Conservation (phyloP, 2,888 invertebrate genomes). For the Agrochola macilenta region DNA sequence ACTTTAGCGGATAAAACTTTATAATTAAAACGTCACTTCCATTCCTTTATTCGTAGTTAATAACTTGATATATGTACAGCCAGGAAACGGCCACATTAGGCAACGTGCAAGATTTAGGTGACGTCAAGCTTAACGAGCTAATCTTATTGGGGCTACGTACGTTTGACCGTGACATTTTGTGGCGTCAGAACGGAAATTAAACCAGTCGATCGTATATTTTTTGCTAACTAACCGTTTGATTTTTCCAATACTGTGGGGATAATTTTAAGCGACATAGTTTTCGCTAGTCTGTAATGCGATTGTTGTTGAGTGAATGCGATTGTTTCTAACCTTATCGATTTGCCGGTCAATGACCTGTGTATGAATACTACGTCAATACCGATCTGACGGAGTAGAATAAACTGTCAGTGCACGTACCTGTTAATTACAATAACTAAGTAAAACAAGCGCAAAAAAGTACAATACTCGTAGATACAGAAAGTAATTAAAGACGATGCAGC, state of each 20-base stretch:
- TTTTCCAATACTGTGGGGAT: background rate
- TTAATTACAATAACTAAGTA: background rate
- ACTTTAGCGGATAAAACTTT: background rate
- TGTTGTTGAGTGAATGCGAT: background rate
- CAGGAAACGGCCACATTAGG: slow-evolving; percentile 1
- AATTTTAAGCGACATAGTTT: background rate
- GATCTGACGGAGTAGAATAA: background rate
- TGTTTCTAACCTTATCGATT: background rate
- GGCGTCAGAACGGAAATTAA: slow-evolving; percentile 24
- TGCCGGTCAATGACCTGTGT: background rate
- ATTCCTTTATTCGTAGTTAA: background rate
- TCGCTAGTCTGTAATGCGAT: background rate
- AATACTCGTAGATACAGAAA: slow-evolving; percentile 31
- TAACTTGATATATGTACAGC: background rate
- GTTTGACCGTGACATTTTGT: slow-evolving; percentile 53
- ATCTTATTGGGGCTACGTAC: slow-evolving; percentile 33
- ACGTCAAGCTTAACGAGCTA: slow-evolving; percentile 42
- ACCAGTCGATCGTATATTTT: slow-evolving; percentile 4
- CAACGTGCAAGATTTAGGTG: slow-evolving; percentile 29
- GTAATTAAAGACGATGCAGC: slow-evolving; percentile 71
- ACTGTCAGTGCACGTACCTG: slow-evolving; percentile 6
- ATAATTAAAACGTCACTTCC: slow-evolving; percentile 24
- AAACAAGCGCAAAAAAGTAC: slow-evolving; percentile 2
- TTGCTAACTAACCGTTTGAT: background rate
- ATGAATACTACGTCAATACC: background rate